A percentile compares a stretch with the other conserved stretches of the same genome.
phyloP scores from a whole-genome alignment of 1,140 invertebrate species.

The Cydia splendana region DNA sequence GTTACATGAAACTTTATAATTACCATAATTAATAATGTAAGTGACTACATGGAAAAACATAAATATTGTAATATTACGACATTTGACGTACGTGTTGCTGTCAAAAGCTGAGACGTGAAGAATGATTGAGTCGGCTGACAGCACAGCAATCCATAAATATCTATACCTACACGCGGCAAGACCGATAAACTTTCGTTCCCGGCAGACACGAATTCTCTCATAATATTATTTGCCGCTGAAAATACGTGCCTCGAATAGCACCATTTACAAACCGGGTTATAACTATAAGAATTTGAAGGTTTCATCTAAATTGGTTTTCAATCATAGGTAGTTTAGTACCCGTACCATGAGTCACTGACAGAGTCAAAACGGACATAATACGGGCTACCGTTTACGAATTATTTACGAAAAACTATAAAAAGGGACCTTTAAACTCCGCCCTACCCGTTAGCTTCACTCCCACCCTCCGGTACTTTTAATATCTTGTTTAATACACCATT shows the following conservation, averaged over 20 bases:
- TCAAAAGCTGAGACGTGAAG: constrained; percentile 19
- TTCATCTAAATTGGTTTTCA: constrained; percentile 41
- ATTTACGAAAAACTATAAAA: too few relatives aligned
- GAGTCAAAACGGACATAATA: too few relatives aligned
- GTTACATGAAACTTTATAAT: neutral
- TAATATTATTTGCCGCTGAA: constrained; percentile 59
- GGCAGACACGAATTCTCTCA: constrained; percentile 55
- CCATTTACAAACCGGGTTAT: constrained; percentile 47
- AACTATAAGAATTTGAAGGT: constrained; percentile 54
- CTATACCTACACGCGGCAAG: constrained; percentile 39
- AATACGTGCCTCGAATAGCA: constrained; percentile 53
- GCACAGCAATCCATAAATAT: constrained; percentile 27
- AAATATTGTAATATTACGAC: neutral
- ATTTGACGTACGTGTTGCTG: constrained; percentile 4
- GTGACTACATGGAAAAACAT: neutral
- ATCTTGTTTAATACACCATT: too few relatives aligned
- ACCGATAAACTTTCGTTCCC: constrained; percentile 51
- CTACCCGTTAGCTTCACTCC: too few relatives aligned
- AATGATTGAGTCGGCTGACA: constrained; percentile 26
- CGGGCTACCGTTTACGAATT: too few relatives aligned
- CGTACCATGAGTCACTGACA: too few relatives aligned
- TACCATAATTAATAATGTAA: neutral
- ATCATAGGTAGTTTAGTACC: neutral
- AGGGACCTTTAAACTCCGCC: too few relatives aligned
- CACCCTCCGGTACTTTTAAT: too few relatives aligned